Base-by-base conservation (phyloP, 2,797 vertebrate species). In the Eurystomus glaucurus region DNA sequence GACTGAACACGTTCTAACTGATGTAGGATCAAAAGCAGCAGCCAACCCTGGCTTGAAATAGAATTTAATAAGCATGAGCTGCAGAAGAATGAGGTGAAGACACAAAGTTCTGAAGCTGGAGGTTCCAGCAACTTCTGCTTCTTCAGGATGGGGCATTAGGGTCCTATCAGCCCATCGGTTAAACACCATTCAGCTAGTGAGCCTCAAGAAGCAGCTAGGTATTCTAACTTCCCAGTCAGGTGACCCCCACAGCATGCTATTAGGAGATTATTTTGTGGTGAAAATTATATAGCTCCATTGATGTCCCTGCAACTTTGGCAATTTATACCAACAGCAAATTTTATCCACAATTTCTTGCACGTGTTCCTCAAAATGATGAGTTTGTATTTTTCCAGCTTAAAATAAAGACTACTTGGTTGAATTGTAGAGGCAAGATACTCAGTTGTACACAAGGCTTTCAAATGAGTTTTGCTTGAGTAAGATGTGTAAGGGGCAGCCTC, bases 191-290 rank as follows among this genome's bases (percentile, higher is more conserved):
- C 31, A 79, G 43, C n/a, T 58, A 10, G 11, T 4, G 15, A 69
- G 25, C 28, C 9, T 2, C 1, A 19, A 45, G 45, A 43, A 35
- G 12, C 64, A 3, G 4, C 29, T 1, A 22, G 23, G 12, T 12
- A 46, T 31, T 85, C 39, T 4, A 19, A 50, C 23, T 28, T 0
- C 43, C 33, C 11, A 31, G 8, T 0, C 41, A 64, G 50, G 23
- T 25, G 35, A 13, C 19, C 6, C 17, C 58, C 25, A 46, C 6
- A 18, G 8, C 21, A 35, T 13, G 1, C 7, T 5, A 1, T 3
- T 14, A 10, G 66, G 39, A 22, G 16, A 43, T 52, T 5, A 31
- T 61, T 79, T 28, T 66, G 15, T 6, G 8, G 7, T 61, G 21
- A 39, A 28, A 48, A 50, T 4, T 4, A 10, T 10, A 14, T 3